Base-by-base conservation (phyloP, 2,113 vertebrate genomes). In the Cryptotis parvus region DNA sequence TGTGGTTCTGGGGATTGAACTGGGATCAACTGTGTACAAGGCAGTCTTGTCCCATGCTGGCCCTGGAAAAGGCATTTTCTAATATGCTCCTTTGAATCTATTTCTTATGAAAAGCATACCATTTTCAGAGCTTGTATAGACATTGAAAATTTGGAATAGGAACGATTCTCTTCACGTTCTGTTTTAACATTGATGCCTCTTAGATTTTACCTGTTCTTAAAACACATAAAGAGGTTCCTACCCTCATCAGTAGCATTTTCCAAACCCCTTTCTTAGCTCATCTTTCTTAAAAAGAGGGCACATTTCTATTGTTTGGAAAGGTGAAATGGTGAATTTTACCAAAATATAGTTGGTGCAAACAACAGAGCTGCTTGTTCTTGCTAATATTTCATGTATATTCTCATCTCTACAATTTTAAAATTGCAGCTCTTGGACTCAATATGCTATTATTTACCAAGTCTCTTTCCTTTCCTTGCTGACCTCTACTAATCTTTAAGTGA, bases 41-140 rank as follows among this genome's bases (percentile, higher is more conserved):
- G 22, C 55, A 58, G 24, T 24, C 55, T 58, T 58, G 24, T 58
- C 18, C 18, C 55, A 20, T 24, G 55, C 55, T 24, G 22, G 18
- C 18, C 55, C 55, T 58, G 4, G 20, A 18, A 58, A 22, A 20
- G 22, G 22, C 29, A 6, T 11, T 24, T 9, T 69, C 49, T 37
- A 35, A 10, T 7, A 55, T 4, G 9, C 0, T 29, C 29, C n/a
- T n/a, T 31, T 88, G 65, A 55, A 66, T 22, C 16, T 11, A 1
- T 33, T 84, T 91, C 76, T 78, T 35, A 6, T 52, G 31, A 31
- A n/a, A 87, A 27, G 3, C 20, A 58, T 31, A 33, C 3, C 31
- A 65, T 94, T 81, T 86, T 68, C 35, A 63, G 76, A 63, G 69
- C 11, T 74, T 39, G 89, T 81, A 63, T 63, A 93, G 85, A 90